phyloP scores from a whole-genome alignment of 2,113 vertebrate genomes.

The Thryonomys swinderianus region DNA sequence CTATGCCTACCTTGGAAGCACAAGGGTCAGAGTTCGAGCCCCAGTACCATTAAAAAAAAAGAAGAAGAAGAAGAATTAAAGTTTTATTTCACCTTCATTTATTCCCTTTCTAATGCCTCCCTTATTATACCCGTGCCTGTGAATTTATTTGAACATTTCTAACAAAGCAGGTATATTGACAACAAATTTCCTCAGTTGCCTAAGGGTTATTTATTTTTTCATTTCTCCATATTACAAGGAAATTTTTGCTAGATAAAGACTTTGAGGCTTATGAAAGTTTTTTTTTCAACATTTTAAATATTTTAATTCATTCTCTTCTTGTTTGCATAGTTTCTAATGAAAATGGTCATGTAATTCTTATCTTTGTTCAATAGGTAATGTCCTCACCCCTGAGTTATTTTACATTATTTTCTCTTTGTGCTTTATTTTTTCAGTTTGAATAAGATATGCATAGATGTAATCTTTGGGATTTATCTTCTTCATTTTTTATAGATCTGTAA shows the following conservation, averaged over 20 bases:
- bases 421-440: background rate
- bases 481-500: background rate
- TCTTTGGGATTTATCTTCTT: background rate
- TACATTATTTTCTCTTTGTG: background rate
- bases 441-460: background rate
- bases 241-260: background rate
- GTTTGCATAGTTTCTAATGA: background rate
- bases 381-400: background rate
- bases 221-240: background rate
- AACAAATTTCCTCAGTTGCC: background rate
- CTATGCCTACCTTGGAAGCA: too few relatives aligned
- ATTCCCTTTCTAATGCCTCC: background rate
- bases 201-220: background rate
- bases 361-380: background rate
- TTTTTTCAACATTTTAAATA: background rate
- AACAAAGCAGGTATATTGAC: background rate
- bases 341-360: background rate
- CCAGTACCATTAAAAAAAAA: too few relatives aligned
- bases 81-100: background rate
- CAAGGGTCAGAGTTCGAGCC: too few relatives aligned
- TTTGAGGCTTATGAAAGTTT: background rate
- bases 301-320: background rate
- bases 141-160: background rate
- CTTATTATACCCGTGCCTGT: background rate
- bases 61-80: background rate